These are phyloP conservation scores for Trachelus troglodyta DNA, from an alignment of 2,888 invertebrate species.

Conservation along the genomic window DNA sequence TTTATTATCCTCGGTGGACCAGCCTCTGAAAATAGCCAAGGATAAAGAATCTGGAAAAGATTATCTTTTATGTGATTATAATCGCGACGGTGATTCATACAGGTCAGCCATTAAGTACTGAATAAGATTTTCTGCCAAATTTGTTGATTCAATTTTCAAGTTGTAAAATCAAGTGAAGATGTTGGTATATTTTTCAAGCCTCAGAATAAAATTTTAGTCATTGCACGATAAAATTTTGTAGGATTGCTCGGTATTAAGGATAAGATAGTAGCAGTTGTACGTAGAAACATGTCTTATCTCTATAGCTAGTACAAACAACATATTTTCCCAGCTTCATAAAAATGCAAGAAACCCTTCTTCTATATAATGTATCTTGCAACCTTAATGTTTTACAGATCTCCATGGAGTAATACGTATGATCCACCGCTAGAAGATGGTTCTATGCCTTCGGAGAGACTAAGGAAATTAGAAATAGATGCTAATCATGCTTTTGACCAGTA, in stretches of 20 bases:
- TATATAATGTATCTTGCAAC: not conserved
- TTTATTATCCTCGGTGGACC: conserved; percentile 96
- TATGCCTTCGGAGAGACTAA: conserved; percentile 95
- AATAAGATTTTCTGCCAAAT: not conserved
- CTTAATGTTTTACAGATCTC: conserved; percentile 75
- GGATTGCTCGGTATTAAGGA: not conserved
- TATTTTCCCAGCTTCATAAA: not conserved
- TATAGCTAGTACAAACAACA: not conserved
- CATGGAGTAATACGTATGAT: conserved; percentile 99
- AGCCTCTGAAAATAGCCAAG: conserved; percentile 96
- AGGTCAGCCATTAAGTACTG: conserved; percentile 67
- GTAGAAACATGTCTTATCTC: not conserved
- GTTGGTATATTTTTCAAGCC: not conserved
- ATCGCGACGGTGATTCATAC: conserved; percentile 98
- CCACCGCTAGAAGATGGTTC: conserved; percentile 98
- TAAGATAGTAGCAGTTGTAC: not conserved
- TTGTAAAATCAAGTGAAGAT: not conserved
- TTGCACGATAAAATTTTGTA: not conserved
- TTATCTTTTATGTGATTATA: conserved; percentile 98
- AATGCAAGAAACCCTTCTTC: not conserved
- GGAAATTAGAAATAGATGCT: conserved; percentile 96
- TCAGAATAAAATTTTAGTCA: not conserved
- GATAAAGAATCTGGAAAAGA: conserved; percentile 97
- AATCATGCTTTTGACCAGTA: conserved; percentile 99
- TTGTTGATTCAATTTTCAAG: not conserved